Conservation (phyloP, 2,113 vertebrate species). For the Mustela nigripes region DNA sequence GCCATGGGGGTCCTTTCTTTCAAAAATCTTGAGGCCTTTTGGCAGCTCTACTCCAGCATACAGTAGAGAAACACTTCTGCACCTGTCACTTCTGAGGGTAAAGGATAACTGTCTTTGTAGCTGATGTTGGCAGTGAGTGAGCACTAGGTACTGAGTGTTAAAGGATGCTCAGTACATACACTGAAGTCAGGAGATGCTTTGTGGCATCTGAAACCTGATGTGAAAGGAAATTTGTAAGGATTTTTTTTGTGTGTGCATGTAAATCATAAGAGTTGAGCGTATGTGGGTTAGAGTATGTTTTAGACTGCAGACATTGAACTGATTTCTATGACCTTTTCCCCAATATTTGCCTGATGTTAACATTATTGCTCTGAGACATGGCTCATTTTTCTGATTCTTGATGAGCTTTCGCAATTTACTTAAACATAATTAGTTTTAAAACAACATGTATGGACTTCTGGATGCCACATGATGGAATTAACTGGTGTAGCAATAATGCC, state of each 20-base stretch:
- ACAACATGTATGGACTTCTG: neutral
- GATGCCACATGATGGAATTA: constrained; percentile 32
- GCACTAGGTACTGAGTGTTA: constrained; percentile 52
- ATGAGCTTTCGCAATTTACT: neutral
- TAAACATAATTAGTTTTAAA: constrained; percentile 59
- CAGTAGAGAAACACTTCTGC: constrained; percentile 66
- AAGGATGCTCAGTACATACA: constrained; percentile 9
- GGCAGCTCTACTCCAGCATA: constrained; percentile 67
- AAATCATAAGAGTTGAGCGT: constrained; percentile 8
- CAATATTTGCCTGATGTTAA: constrained; percentile 22
- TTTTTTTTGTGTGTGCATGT: neutral
- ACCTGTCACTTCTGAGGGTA: constrained; percentile 64
- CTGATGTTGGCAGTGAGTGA: constrained; percentile 59
- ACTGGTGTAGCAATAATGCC: constrained; percentile 1
- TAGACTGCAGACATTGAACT: neutral
- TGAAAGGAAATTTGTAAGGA: constrained; percentile 30
- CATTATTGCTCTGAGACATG: neutral
- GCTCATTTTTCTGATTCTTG: neutral
- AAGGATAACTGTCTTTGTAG: constrained; percentile 71
- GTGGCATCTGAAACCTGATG: constrained; percentile 61
- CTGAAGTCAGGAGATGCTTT: constrained; percentile 62
- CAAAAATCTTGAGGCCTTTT: constrained; percentile 79
- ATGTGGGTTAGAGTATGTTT: constrained; percentile 37
- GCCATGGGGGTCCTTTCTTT: constrained; percentile 70
- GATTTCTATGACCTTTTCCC: constrained; percentile 12